Base-by-base conservation (phyloP, 2,113 vertebrate species). In the Isichthys henryi region DNA sequence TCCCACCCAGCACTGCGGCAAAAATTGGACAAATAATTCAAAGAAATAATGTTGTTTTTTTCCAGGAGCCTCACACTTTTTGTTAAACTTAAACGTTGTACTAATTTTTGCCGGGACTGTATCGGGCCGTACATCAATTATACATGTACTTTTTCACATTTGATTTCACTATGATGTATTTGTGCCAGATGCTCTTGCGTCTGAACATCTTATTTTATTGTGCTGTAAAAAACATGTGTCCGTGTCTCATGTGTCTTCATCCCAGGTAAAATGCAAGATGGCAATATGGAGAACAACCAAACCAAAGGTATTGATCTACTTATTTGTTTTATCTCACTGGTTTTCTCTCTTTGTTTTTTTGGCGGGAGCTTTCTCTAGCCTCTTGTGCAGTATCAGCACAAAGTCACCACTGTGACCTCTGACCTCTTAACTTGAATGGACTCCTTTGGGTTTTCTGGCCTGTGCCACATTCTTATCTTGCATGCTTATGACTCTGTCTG, bases 251-350 rank as follows among this genome's bases (percentile, higher is more conserved):
- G 94, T 96, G 95, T 96, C 94, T 94, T 93, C 95, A 95, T 95
- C 92, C 92, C 96, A 97, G 96, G 96, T 95, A 97, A 97, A 94
- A 96, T 96, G 96, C 96, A 97, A 95, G 96, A 97, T 96, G 96
- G 96, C 90, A 96, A 95, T 96, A 96, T 96, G 96, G 96, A 97
- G 94, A 92, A 94, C 96, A 96, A 94, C 96, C 96, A 97, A 94
- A 97, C 95, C 94, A 97, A 97, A 97, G 96, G 96, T 97, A 97
- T 97, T 66, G 45, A 62, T 45, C 53, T 27, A 13, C 31, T 87
- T 53, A 35, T 53, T 53, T 87, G 48, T 50, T 87, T 87, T 35
- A 19, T 53, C 19, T 11, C 6, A 21, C 4, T 87, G 50, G 1
- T 53, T 27, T 35, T 9, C 46, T 35, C 23, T 31, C 85, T 53